Evolutionary conservation across 1,140 invertebrate genomes (phyloP), one percentile per base, ranked within the genome.

Genomic region (Euura saliciscinereae): DNA sequence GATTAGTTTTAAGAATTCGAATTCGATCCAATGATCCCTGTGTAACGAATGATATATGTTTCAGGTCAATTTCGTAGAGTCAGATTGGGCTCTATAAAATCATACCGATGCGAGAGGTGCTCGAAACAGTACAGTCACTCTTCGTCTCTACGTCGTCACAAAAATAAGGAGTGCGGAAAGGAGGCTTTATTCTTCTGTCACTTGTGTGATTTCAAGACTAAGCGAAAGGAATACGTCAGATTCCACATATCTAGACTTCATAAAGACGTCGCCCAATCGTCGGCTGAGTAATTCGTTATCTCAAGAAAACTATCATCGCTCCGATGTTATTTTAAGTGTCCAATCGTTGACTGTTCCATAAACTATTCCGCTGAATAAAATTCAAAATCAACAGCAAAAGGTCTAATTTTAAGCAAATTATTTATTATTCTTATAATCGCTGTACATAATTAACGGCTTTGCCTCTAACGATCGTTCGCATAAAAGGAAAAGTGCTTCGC

Each of bases 111-210:
- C 70, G 76, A 74, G 13, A 77, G 79, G 44, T 85, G 82, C 65
- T 51, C 46, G 75, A 82, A 28, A 85, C 81, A 76, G 74, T 79
- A 6, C 84, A 85, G 70, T 80, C 83, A 82, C 73, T 77, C 80
- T 6, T 85, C 83, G 0, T 83, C 85, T 2, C 77, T 86, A 43
- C 81, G 82, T 13, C 89, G 91, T 6, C 92, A 93, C 83, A 86
- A 91, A 74, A 90, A 89, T 76, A 87, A 91, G 73, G 92, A 93
- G 82, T 93, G 92, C 80, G 91, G 91, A n/a, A 89, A 89, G 81
- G 89, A 90, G 73, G 91, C 91, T 11, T 89, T 91, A 80, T 92
- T 92, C 84, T 88, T 90, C 76, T 93, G 92, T 77, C 90, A 90
- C 6, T 88, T 90, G 82, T 93, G 92, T 74, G 75, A 76, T 44